Evolutionary conservation across 2,888 invertebrate species (phyloP), one percentile per base, ranked within the genome.

Genomic region (Branchellion lobata): DNA sequence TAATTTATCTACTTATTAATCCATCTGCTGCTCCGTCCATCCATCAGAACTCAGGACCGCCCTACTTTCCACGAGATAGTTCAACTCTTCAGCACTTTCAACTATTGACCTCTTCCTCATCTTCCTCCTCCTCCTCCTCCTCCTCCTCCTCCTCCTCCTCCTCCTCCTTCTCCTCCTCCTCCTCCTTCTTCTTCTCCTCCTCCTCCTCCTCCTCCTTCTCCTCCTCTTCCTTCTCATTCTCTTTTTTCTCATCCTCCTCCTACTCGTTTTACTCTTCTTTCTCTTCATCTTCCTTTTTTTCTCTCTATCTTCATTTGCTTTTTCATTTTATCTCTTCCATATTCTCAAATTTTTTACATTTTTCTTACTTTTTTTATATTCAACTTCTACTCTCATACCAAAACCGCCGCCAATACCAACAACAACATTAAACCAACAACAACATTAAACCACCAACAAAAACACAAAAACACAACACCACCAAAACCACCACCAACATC

Each of bases 51-150:
- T 31, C 79, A 81, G 47, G 78, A 81, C 34, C 31, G 81, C 31
- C 81, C 81, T n/a, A 81, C 81, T 73, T 81, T 81, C 76, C 79
- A 79, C 47, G 81, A 73, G 31, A 81, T 81, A 18, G 76, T 75
- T 5, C 68, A 51, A 31, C 47, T 61, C 27, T 81, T 79, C 69
- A 81, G 74, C 36, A 47, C 33, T 21, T 75, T 81, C 36, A 5
- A n/a, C n/a, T n/a, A n/a, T n/a, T n/a, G n/a, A n/a, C n/a, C n/a
- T n/a, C n/a, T 34, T 72, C 1, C 24, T 14, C 34, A 14, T 24
- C n/a, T 27, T 72, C 72, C 24, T 18, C 14, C 31, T 36, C 34
- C 2, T 33, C 34, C 34, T 1, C 24, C 31, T 72, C 72, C 24
- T 72, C 0, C 5, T 0, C 24, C 0, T 34, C 0, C 24, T 21